phyloP scores from a whole-genome alignment of 2,888 invertebrate genomes.

The Fragum whitleyi region DNA sequence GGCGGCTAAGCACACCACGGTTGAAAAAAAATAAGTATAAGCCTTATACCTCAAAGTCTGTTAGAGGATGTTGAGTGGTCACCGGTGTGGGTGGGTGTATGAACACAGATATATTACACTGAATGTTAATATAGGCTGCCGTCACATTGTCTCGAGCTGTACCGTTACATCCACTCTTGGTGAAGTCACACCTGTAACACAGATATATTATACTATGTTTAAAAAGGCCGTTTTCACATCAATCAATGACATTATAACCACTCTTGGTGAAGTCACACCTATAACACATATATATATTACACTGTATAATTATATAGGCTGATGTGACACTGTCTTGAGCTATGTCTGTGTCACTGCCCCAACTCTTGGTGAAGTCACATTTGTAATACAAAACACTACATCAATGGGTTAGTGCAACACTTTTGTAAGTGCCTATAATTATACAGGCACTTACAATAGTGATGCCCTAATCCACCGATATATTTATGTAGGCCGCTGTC shows the following conservation, averaged over 20 bases:
- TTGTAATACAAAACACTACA: background rate
- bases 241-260: conserved; percentile 15
- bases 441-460: too few relatives aligned
- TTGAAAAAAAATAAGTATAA: too few relatives aligned
- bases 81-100: conserved; percentile 1
- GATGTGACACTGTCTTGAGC: conserved; percentile 14
- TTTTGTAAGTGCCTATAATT: too few relatives aligned
- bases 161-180: conserved; percentile 15
- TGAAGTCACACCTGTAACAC: conserved; percentile 6
- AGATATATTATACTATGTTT: background rate
- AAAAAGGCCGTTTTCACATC: background rate
- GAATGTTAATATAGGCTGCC: background rate
- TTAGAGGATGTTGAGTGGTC: background rate
- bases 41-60: conserved; percentile 17
- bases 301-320: background rate
- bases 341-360: conserved; percentile 5
- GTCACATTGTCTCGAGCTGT: conserved; percentile 22
- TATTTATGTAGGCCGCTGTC: background rate
- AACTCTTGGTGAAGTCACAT: conserved; percentile 5
- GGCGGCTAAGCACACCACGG: too few relatives aligned
- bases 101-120: conserved; percentile 3
- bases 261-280: conserved; percentile 11
- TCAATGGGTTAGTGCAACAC: too few relatives aligned
- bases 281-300: background rate
- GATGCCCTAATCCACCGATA: too few relatives aligned